These are phyloP conservation scores for Nyctereutes procyonoides DNA, from an alignment of 2,113 vertebrate species.

Conservation along the genomic window DNA sequence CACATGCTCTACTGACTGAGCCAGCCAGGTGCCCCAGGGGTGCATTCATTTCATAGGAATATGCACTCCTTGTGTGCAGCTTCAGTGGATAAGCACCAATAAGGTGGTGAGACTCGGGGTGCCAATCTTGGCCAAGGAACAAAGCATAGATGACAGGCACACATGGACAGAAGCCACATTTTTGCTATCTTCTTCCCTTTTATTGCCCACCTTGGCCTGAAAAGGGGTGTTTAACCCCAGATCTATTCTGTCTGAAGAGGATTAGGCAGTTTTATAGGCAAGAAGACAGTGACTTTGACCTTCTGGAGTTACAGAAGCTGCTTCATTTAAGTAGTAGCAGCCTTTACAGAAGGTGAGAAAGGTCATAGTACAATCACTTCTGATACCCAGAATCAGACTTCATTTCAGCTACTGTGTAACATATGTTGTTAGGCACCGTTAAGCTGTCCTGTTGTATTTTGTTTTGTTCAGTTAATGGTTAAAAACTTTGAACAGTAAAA, in stretches of 20 bases:
- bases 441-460: not conserved
- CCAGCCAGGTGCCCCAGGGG: not conserved
- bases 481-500: not conserved
- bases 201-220: not conserved
- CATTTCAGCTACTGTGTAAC: not conserved
- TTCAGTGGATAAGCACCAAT: not conserved
- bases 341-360: not conserved
- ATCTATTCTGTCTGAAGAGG: not conserved
- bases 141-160: not conserved
- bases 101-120: not conserved
- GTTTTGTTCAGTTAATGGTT: constrained; percentile 25
- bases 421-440: not conserved
- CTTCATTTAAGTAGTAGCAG: not conserved
- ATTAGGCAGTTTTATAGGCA: not conserved
- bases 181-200: not conserved
- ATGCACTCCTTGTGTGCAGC: not conserved
- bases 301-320: not conserved
- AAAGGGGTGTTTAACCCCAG: not conserved
- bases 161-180: not conserved
- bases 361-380: not conserved
- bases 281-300: not conserved
- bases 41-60: not conserved
- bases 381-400: not conserved
- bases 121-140: not conserved
- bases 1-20: not conserved